Evolutionary conservation across 2,797 vertebrate species (phyloP).

Genomic region (Orestias chungarensis): DNA sequence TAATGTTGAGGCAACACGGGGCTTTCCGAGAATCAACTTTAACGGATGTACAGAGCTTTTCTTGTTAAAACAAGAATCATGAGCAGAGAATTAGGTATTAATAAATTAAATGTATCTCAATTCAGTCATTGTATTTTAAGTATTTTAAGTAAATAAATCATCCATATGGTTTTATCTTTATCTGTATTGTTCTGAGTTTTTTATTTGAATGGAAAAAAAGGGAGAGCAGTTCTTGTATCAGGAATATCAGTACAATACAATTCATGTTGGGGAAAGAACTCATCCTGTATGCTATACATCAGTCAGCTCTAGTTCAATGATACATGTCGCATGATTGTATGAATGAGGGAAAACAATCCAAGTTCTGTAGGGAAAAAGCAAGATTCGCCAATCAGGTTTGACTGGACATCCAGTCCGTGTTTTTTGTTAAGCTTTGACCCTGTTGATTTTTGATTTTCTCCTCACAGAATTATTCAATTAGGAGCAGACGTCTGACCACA

Average conservation of each 20-base stretch:
- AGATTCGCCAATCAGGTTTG: conserved; percentile 1
- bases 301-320: conserved; percentile 26
- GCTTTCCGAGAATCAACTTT: conserved; percentile 76
- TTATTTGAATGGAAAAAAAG: conserved; percentile 66
- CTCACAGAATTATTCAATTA: not conserved
- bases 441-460: not conserved
- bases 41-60: conserved; percentile 94
- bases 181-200: conserved; percentile 55
- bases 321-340: conserved; percentile 36
- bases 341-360: conserved; percentile 26
- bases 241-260: conserved; percentile 45
- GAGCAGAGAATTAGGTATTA: conserved; percentile 79
- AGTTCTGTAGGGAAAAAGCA: not conserved
- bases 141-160: conserved; percentile 90
- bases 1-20: conserved; percentile 44
- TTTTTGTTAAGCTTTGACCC: not conserved
- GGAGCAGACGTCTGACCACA: not conserved
- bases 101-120: conserved; percentile 79
- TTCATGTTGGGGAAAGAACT: conserved; percentile 44
- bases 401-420: not conserved
- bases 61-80: conserved; percentile 81
- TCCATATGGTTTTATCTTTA: conserved; percentile 81
- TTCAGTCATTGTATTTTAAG: conserved; percentile 84
- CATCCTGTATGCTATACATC: conserved; percentile 28
- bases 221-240: conserved; percentile 39